Conservation (phyloP, 2,113 vertebrate species). For the Speoplatyrhinus poulsoni region DNA sequence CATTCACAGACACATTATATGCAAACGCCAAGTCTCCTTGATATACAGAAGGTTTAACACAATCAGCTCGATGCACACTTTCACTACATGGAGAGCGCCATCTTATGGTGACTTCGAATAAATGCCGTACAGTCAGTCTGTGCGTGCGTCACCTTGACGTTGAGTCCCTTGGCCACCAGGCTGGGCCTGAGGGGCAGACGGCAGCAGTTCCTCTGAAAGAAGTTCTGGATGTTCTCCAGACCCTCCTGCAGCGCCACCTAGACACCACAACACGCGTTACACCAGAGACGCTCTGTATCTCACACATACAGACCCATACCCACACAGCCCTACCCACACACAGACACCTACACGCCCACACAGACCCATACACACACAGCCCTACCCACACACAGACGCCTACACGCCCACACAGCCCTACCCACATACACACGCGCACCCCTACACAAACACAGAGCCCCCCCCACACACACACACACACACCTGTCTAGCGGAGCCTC, state of each 20-base stretch:
- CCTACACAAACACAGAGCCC: background rate
- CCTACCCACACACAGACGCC: slow-evolving; percentile 13
- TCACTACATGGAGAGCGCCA: no score
- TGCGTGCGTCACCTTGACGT: slow-evolving; percentile 83
- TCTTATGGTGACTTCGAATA: no score
- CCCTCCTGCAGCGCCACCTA: slow-evolving; percentile 90
- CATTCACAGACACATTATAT: no score
- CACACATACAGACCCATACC: slow-evolving; percentile 1
- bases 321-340: background rate
- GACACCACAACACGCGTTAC: slow-evolving; percentile 24
- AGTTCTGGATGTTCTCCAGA: slow-evolving; percentile 90
- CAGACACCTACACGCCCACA: background rate
- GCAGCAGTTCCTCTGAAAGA: slow-evolving; percentile 89
- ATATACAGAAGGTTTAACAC: no score
- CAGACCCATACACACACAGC: slow-evolving; percentile 59
- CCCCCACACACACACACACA: slow-evolving; percentile 11
- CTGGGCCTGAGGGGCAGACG: slow-evolving; percentile 92
- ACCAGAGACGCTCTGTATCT: background rate
- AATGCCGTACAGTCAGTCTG: background rate
- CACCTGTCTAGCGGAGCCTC: slow-evolving; percentile 90
- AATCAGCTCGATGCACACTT: no score
- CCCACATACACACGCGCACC: background rate
- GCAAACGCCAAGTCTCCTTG: no score
- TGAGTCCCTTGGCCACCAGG: slow-evolving; percentile 91
- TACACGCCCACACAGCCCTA: slow-evolving; percentile 59